Percentiles rank a stretch among this genome's conserved stretches.
Evolutionary conservation across 2,797 vertebrate species (phyloP).

Genomic region (Gallinago stenura): DNA sequence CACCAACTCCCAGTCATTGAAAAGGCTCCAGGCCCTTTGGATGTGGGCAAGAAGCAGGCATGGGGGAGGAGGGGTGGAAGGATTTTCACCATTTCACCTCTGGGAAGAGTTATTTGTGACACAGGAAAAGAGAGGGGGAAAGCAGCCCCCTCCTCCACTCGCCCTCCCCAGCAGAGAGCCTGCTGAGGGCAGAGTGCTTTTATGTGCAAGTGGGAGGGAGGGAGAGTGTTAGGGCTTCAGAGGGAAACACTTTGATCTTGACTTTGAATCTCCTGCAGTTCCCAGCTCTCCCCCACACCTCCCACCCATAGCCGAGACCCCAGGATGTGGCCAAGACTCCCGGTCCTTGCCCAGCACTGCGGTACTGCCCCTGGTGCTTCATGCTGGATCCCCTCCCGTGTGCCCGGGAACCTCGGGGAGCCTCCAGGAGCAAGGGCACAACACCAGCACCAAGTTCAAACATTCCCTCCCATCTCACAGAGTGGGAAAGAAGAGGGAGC

Average conservation of each 20-base stretch:
- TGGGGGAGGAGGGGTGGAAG: constrained; percentile 15
- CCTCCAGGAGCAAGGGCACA: not conserved
- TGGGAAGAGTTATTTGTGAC: constrained; percentile 48
- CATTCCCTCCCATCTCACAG: not conserved
- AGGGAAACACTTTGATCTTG: constrained; percentile 87
- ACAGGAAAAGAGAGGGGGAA: constrained; percentile 32
- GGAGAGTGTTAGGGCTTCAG: constrained; percentile 79
- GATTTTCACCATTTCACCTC: constrained; percentile 43
- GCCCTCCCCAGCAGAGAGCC: constrained; percentile 27
- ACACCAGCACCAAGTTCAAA: not conserved
- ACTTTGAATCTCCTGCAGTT: constrained; percentile 75
- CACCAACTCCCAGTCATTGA: not conserved
- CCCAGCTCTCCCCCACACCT: constrained; percentile 18
- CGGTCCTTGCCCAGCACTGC: not conserved
- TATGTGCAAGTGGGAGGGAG: constrained; percentile 77
- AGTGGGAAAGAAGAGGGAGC: not conserved
- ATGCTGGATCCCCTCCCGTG: not conserved
- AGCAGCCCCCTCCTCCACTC: constrained; percentile 41
- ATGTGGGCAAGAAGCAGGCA: not conserved
- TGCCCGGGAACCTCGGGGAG: not conserved
- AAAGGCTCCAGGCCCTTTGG: not conserved
- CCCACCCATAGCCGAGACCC: not conserved
- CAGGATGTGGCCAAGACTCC: not conserved
- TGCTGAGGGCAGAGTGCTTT: constrained; percentile 70
- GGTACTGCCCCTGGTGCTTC: not conserved